Evolutionary conservation across 2,888 invertebrate genomes (phyloP), one percentile per base, ranked within the genome.

Genomic region (Nemurella pictetii): DNA sequence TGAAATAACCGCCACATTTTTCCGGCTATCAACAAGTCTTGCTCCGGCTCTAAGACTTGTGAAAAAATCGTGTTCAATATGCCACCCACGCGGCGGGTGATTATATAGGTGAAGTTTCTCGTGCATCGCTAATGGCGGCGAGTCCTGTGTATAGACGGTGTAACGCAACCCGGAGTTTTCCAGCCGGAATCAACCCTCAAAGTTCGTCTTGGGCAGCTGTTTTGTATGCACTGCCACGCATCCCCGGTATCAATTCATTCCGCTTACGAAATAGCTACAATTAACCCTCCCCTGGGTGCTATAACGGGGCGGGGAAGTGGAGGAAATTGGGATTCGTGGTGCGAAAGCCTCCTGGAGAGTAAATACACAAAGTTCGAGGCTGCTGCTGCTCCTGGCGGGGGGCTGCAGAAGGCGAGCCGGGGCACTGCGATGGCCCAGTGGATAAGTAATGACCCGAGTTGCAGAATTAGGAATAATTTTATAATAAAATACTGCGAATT

Each of bases 201-300:
- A 55, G 55, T 55, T 55, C 55, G 55, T 55, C 84, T 84, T 72
- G 80, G 32, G 35, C 32, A 30, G 36, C n/a, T 80, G 84, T 32
- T 83, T 80, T 30, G 80, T 83, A 85, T 85, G 83, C 85, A 83
- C 36, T 36, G 32, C 80, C 78, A 83, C 85, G 83, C 83, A 80
- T 73, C 83, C 36, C 32, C 27, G 80, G 83, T 80, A 85, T 84
- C 85, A 86, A 86, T 86, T 86, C 86, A 86, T 86, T 86, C 84
- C 83, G 80, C 83, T 75, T 83, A 84, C 85, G 83, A 86, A 85
- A 86, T 85, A 85, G 85, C 85, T 86, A 85, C 86, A 86, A 86
- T 86, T 86, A 86, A 85, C 86, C 84, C 36, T 80, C 86, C 74
- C 86, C 25, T 27, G 86, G 86, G 86, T 73, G 84, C 83, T 73